Evolutionary conservation across 1,140 invertebrate genomes (phyloP), one percentile per base, ranked within the genome.

Genomic region (Drosophila kohkoa): DNA sequence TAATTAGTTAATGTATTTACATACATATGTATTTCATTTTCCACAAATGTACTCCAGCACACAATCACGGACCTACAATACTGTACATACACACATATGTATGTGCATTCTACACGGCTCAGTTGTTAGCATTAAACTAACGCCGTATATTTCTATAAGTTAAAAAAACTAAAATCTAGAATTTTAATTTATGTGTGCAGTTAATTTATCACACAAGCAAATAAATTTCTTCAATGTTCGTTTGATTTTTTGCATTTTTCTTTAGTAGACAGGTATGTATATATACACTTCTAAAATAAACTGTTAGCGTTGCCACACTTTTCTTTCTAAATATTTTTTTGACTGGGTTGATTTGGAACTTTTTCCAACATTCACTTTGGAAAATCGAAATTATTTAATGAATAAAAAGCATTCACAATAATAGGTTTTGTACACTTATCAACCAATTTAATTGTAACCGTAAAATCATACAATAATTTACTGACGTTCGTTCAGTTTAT

Each of bases 271-370:
- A 63, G 11, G 28, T 46, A 45, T 43, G 20, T 25, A 69, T 62
- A 35, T 54, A 63, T 16, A 63, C 35, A 67, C 48, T 55, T 69
- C 57, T 32, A 69, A 41, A 43, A 38, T 20, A 54, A 66, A 66
- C 13, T 15, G 13, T 46, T 35, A 43, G 15, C 30, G 58, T 45
- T 63, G 38, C 67, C 58, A 70, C 35, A 25, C 30, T 13, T 43
- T 30, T 16, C 62, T 49, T 16, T 3, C 6, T 3, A 10, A 68
- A 30, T 46, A 43, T 25, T 58, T 10, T 35, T 67, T n/a, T 32
- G 30, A 49, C 15, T 20, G 5, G 16, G 11, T 1, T 5, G 2
- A 10, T 46, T 3, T 58, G 0, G 1, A 5, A n/a, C 5, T 10
- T 32, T 63, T 70, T 35, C 32, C 46, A 68, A 60, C 66, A 68